Evolutionary conservation across 2,888 invertebrate species (phyloP).

Genomic region (Melieria omissa): DNA sequence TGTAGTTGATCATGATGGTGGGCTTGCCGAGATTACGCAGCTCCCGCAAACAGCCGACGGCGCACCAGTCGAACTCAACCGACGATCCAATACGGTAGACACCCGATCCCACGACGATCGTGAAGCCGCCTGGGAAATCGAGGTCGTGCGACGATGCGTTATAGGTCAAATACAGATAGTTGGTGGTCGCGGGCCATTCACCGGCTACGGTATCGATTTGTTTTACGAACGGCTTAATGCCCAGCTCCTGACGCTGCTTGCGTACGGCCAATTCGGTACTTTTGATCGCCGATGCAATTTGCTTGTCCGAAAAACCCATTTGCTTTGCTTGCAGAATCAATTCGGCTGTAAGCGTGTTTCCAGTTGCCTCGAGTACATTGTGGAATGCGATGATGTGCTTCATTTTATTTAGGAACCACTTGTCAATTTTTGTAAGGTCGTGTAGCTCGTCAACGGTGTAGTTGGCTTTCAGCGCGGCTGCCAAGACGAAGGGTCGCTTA

Average conservation of each 20-base stretch:
- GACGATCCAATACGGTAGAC: slow-evolving; percentile 98
- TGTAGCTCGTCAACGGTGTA: slow-evolving; percentile 88
- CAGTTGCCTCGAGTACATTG: slow-evolving; percentile 73
- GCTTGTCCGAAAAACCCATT: slow-evolving; percentile 96
- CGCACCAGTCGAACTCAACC: slow-evolving; percentile 99
- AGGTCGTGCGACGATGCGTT: slow-evolving; percentile 88
- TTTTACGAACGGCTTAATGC: slow-evolving; percentile 88
- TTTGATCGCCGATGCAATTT: slow-evolving; percentile 87
- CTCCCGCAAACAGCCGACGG: slow-evolving; percentile 95
- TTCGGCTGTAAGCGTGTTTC: slow-evolving; percentile 72
- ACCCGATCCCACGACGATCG: slow-evolving; percentile 93
- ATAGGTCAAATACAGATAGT: slow-evolving; percentile 98
- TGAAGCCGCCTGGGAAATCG: slow-evolving; percentile 80
- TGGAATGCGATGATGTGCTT: slow-evolving; percentile 87
- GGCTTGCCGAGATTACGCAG: slow-evolving; percentile 85
- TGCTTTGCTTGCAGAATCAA: slow-evolving; percentile 84
- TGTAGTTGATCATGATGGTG: slow-evolving; percentile 99
- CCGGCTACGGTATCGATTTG: slow-evolving; percentile 99
- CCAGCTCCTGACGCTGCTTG: slow-evolving; percentile 78
- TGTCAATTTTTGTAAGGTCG: slow-evolving; percentile 93
- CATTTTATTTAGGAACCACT: slow-evolving; percentile 96
- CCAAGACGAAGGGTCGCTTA: slow-evolving; percentile 95
- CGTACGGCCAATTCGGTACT: slow-evolving; percentile 88
- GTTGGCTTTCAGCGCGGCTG: slow-evolving; percentile 87
- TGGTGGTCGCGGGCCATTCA: slow-evolving; percentile 98